phyloP scores from a whole-genome alignment of 92 coral and sea anemone genomes.

The Diadumene lineata region DNA sequence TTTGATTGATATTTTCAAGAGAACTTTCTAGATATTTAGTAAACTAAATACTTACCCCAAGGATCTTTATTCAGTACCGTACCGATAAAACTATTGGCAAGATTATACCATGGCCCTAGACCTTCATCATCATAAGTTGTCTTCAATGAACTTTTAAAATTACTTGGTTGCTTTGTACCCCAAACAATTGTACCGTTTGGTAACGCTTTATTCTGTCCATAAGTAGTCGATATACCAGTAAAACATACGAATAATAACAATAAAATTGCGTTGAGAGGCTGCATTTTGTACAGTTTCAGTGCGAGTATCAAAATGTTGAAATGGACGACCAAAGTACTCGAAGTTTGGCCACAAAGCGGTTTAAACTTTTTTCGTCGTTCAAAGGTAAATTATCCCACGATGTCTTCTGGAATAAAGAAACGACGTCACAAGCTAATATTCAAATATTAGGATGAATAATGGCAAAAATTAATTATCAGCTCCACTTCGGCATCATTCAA shows the following conservation, averaged over 20 bases:
- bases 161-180: not conserved
- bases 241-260: constrained; percentile 13
- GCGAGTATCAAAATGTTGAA: not conserved
- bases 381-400: not conserved
- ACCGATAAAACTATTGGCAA: constrained; percentile 60
- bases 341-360: not conserved
- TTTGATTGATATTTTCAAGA: no score
- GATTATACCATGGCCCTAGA: constrained; percentile 77
- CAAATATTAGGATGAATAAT: not conserved
- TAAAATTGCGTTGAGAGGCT: not conserved
- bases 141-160: constrained; percentile 24
- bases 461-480: not conserved
- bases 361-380: not conserved
- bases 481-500: not conserved
- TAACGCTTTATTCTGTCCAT: not conserved
- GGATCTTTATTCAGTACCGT: constrained; percentile 82
- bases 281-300: constrained; percentile 1
- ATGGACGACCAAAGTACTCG: not conserved
- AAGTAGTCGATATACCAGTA: not conserved
- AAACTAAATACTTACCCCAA: constrained; percentile 53
- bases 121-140: constrained; percentile 79
- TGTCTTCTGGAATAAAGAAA: not conserved
- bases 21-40: not conserved
- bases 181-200: constrained; percentile 12
- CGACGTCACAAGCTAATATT: not conserved